Evolutionary conservation across 92 coral and sea anemone species (phyloP).

Genomic region (Zoanthus sociatus): DNA sequence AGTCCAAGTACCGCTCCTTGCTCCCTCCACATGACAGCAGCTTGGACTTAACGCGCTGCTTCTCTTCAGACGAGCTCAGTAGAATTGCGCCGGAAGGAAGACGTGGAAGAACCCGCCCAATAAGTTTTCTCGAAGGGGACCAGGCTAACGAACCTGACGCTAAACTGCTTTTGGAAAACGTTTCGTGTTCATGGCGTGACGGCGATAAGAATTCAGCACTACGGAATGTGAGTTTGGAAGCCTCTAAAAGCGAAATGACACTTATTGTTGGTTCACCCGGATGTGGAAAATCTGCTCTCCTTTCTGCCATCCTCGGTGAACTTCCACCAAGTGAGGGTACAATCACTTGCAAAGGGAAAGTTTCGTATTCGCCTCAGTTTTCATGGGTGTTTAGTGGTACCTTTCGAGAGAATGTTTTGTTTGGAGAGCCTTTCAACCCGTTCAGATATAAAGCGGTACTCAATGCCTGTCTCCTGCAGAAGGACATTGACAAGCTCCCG

Average conservation of each 20-base stretch:
- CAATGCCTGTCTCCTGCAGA: slow-evolving; percentile 79
- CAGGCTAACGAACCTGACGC: slow-evolving; percentile 42
- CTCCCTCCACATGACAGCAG: slow-evolving; percentile 76
- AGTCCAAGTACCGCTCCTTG: slow-evolving; percentile 72
- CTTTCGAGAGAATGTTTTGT: slow-evolving; percentile 73
- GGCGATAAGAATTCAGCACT: slow-evolving; percentile 68
- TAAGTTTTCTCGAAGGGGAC: slow-evolving; percentile 43
- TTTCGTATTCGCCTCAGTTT: slow-evolving; percentile 83
- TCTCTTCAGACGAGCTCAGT: slow-evolving; percentile 74
- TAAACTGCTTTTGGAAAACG: slow-evolving; percentile 50
- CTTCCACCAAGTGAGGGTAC: slow-evolving; percentile 80
- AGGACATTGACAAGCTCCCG: slow-evolving; percentile 76
- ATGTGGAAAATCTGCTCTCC: slow-evolving; percentile 85
- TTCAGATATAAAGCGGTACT: slow-evolving; percentile 88
- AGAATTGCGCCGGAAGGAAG: slow-evolving; percentile 65
- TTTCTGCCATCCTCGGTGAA: slow-evolving; percentile 82
- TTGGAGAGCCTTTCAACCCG: slow-evolving; percentile 82
- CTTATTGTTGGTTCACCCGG: slow-evolving; percentile 86
- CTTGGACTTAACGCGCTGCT: slow-evolving; percentile 68
- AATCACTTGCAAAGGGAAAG: slow-evolving; percentile 74
- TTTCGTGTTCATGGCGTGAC: slow-evolving; percentile 85
- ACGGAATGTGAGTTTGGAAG: slow-evolving; percentile 66
- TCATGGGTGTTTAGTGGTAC: slow-evolving; percentile 79
- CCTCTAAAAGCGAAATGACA: slow-evolving; percentile 77
- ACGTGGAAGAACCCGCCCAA: slow-evolving; percentile 44